Percentiles rank a stretch among this genome's conserved stretches.
Conservation (phyloP, 2,888 invertebrate genomes). For the Mactromeris polynyma region DNA sequence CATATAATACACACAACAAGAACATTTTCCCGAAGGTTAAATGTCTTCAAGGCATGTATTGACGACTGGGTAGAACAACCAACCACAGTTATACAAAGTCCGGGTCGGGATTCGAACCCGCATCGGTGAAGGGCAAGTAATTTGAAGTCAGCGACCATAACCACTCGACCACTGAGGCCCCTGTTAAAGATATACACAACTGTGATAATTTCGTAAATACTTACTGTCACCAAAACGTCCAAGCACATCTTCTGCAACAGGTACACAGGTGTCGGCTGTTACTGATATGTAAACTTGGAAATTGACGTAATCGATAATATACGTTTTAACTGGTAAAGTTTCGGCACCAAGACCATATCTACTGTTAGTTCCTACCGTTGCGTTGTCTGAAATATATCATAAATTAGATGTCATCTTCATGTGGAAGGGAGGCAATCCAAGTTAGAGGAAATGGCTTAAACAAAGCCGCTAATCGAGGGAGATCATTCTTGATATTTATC, state of each 20-base stretch:
- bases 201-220: background rate
- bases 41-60: no score
- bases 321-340: constrained; percentile 33
- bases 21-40: no score
- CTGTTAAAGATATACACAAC: background rate
- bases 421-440: no score
- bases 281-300: constrained; percentile 41
- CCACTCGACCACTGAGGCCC: no score
- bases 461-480: no score
- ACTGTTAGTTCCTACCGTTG: background rate
- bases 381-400: constrained; percentile 34
- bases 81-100: background rate
- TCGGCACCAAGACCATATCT: constrained; percentile 50
- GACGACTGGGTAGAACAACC: no score
- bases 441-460: no score
- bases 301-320: constrained; percentile 15
- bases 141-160: background rate
- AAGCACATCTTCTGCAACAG: constrained; percentile 47
- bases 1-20: no score
- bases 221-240: constrained; percentile 40
- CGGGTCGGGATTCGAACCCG: background rate
- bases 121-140: background rate
- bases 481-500: no score
- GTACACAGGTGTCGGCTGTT: constrained; percentile 61
- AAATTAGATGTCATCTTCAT: no score